Percentiles rank a stretch among this genome's conserved stretches.
phyloP scores from a whole-genome alignment of 2,113 vertebrate genomes.

The Bambusicola thoracicus region DNA sequence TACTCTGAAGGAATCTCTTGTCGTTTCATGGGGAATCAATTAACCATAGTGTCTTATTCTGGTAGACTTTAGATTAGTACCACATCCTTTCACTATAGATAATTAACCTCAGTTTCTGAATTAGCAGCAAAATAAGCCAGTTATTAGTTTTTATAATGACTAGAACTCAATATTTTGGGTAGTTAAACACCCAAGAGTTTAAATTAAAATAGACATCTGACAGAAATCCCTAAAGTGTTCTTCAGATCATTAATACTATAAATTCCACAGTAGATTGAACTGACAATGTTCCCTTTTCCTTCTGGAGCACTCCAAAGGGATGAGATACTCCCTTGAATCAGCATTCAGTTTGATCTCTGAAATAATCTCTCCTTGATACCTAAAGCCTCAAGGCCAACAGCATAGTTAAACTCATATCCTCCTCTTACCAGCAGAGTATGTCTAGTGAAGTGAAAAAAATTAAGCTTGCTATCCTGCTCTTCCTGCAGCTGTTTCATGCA shows the following conservation, averaged over 20 bases:
- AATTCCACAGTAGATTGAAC: slow-evolving; percentile 78
- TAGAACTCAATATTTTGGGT: slow-evolving; percentile 83
- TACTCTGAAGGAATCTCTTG: slow-evolving; percentile 63
- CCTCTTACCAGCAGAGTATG: background rate
- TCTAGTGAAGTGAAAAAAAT: background rate
- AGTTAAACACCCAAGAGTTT: slow-evolving; percentile 83
- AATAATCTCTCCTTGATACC: slow-evolving; percentile 71
- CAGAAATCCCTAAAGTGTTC: slow-evolving; percentile 80
- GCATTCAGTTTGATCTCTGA: slow-evolving; percentile 75
- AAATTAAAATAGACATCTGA: slow-evolving; percentile 85
- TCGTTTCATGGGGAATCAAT: slow-evolving; percentile 77
- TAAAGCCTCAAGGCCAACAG: slow-evolving; percentile 68
- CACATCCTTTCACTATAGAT: slow-evolving; percentile 79
- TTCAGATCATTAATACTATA: slow-evolving; percentile 82
- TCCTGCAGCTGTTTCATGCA: background rate
- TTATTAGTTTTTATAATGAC: slow-evolving; percentile 86
- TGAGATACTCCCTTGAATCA: slow-evolving; percentile 73
- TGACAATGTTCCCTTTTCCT: slow-evolving; percentile 72
- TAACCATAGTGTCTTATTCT: slow-evolving; percentile 74
- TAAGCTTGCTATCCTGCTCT: background rate
- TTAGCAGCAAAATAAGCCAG: slow-evolving; percentile 80
- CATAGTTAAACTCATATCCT: slow-evolving; percentile 29
- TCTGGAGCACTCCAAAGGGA: slow-evolving; percentile 71
- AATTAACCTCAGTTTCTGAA: slow-evolving; percentile 84
- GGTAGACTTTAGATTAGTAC: slow-evolving; percentile 80